Conservation (phyloP, 2,888 invertebrate species). For the Neocrepidodera transversa region DNA sequence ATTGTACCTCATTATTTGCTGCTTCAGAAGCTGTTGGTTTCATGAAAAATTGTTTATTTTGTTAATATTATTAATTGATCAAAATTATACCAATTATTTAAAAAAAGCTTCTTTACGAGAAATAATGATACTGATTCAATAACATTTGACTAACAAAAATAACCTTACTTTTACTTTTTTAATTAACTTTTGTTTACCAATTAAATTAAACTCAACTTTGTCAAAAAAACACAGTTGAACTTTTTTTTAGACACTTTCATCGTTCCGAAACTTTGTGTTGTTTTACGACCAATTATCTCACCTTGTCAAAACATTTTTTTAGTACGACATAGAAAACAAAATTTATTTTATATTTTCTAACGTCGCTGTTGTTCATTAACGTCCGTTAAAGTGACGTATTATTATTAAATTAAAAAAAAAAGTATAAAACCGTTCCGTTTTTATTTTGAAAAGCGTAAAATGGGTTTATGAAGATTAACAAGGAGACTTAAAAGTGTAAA, state of each 20-base stretch:
- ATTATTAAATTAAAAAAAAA: conserved; percentile 4
- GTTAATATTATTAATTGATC: no score
- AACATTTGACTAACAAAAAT: no score
- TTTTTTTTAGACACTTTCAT: not conserved
- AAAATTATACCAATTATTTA: no score
- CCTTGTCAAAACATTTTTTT: conserved; percentile 20
- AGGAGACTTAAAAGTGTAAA: conserved; percentile 31
- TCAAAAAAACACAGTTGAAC: not conserved
- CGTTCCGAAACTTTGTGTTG: not conserved
- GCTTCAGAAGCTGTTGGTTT: no score
- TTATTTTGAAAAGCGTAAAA: conserved; percentile 36
- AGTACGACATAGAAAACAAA: not conserved
- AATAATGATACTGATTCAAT: no score
- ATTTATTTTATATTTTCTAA: conserved; percentile 15
- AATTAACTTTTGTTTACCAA: not conserved
- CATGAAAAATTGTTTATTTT: no score
- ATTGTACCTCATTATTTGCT: no score
- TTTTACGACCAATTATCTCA: conserved; percentile 15
- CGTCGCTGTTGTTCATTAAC: conserved; percentile 12
- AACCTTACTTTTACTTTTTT: no score
- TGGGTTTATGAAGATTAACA: conserved; percentile 40
- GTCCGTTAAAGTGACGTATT: conserved; percentile 3
- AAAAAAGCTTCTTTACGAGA: no score
- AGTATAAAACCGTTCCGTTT: conserved; percentile 28
- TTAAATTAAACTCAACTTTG: not conserved